These are phyloP conservation scores for Notamacropus eugenii DNA, from an alignment of 2,797 vertebrate genomes.

Conservation along the genomic window DNA sequence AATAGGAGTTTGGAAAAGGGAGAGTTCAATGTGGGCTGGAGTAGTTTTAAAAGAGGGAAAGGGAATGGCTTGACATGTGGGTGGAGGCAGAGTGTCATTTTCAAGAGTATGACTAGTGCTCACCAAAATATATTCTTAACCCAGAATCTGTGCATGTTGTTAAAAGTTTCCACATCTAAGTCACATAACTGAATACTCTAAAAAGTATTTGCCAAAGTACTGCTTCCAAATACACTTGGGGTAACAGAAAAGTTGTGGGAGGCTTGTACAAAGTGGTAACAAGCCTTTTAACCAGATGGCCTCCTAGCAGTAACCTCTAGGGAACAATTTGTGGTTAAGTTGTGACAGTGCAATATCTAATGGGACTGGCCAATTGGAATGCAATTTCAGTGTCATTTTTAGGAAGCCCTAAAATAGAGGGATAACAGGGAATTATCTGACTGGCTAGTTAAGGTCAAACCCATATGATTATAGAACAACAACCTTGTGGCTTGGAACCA, in stretches of 20 bases:
- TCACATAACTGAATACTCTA: neutral
- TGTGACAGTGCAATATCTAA: neutral
- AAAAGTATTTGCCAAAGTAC: neutral
- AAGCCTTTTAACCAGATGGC: neutral
- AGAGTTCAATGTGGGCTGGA: accelerated
- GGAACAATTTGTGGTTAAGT: neutral
- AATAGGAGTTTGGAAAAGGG: neutral
- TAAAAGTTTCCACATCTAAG: neutral
- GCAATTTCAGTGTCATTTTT: neutral
- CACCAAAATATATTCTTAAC: neutral
- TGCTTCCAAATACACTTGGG: neutral
- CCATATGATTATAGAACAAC: accelerated
- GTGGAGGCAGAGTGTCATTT: accelerated
- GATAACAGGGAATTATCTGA: neutral
- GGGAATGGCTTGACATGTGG: neutral
- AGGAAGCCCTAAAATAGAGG: neutral
- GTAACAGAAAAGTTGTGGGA: neutral
- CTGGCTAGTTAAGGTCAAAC: neutral
- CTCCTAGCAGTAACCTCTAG: too few relatives aligned
- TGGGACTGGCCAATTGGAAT: neutral
- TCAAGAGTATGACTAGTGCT: accelerated
- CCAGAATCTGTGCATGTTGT: neutral
- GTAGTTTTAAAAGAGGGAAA: neutral
- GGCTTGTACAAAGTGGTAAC: neutral
- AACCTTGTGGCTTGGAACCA: neutral